Conservation (phyloP, 1,140 invertebrate genomes). For the Episyrphus balteatus region DNA sequence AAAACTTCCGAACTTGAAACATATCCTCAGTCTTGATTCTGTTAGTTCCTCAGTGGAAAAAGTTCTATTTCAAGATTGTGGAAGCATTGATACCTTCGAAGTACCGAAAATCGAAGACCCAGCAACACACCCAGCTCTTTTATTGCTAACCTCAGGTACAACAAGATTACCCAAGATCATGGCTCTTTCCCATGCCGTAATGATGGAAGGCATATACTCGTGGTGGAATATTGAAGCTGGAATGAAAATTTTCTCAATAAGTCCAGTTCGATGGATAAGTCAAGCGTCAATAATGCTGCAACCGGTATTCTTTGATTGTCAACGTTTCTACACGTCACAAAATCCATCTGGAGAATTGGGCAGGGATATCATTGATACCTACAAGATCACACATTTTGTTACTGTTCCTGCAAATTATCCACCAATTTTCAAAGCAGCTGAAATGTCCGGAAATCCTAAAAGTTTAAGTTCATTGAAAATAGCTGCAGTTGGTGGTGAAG, state of each 20-base stretch:
- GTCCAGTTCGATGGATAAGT: slow-evolving; percentile 4
- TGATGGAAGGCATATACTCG: neutral
- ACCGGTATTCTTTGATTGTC: neutral
- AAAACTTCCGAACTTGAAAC: neutral
- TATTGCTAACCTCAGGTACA: slow-evolving; percentile 2
- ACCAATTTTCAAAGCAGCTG: neutral
- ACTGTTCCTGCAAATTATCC: neutral
- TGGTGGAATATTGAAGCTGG: neutral
- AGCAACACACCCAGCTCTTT: neutral
- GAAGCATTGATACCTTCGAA: neutral
- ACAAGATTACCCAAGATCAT: slow-evolving; percentile 3
- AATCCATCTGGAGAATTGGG: neutral
- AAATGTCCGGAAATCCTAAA: neutral
- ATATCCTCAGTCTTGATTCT: neutral
- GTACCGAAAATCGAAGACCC: neutral
- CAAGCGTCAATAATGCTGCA: slow-evolving; percentile 2
- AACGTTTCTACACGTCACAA: slow-evolving; percentile 1
- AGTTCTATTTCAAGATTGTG: neutral
- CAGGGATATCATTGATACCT: neutral
- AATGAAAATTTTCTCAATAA: neutral
- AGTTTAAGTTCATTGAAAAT: neutral
- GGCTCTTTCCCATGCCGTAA: neutral
- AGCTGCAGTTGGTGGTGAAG: slow-evolving; percentile 1
- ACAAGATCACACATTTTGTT: neutral
- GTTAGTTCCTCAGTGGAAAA: neutral